Conservation (phyloP, 2,888 invertebrate species). For the Drosophila nigricruria region DNA sequence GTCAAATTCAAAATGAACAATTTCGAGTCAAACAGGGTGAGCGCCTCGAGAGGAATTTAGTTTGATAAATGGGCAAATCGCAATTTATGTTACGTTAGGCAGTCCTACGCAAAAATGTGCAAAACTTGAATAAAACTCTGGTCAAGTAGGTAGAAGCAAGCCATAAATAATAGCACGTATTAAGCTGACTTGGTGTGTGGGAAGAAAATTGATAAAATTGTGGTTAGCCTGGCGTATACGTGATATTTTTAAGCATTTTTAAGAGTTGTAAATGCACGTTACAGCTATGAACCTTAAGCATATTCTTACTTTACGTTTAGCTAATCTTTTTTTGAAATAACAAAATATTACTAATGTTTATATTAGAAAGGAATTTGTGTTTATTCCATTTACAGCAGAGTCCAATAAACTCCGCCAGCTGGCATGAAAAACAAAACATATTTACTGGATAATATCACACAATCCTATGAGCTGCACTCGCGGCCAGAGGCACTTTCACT, state of each 20-base stretch:
- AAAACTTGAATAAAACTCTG: neutral
- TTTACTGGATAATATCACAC: slow-evolving; percentile 14
- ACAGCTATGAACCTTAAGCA: neutral
- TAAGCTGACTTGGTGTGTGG: neutral
- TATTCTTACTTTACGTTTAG: neutral
- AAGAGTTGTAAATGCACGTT: neutral
- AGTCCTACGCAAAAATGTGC: slow-evolving; percentile 24
- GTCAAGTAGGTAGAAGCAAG: neutral
- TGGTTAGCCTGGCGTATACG: neutral
- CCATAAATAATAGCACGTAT: slow-evolving; percentile 34
- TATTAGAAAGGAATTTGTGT: neutral
- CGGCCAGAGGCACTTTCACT: slow-evolving; percentile 41
- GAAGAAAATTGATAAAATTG: neutral
- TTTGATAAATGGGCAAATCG: slow-evolving; percentile 25
- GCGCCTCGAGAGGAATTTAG: slow-evolving; percentile 28
- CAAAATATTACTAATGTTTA: neutral
- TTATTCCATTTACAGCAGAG: slow-evolving; percentile 7
- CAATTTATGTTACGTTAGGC: slow-evolving; percentile 15
- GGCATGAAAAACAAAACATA: slow-evolving; percentile 10
- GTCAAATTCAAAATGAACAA: neutral
- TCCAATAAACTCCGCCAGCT: slow-evolving; percentile 40
- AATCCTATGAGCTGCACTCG: slow-evolving; percentile 18
- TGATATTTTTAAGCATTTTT: neutral
- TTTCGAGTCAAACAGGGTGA: neutral
- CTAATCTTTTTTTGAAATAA: neutral